These are phyloP conservation scores for Heliconius erato DNA, from an alignment of 2,888 invertebrate genomes.

Conservation along the genomic window DNA sequence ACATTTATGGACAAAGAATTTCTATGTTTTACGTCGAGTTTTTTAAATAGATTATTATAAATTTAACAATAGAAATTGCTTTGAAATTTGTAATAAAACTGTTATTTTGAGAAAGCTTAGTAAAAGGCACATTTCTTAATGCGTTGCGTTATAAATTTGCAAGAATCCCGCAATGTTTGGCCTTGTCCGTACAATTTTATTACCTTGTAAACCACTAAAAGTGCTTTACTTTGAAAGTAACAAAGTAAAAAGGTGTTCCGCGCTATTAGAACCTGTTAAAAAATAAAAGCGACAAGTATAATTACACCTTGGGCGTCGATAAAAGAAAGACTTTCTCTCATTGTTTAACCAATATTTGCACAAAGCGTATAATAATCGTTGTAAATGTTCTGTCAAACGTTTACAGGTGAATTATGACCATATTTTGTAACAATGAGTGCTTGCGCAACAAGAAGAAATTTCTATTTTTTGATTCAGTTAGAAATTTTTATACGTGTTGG, in stretches of 20 bases:
- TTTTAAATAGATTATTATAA: constrained; percentile 76
- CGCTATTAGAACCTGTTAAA: constrained; percentile 72
- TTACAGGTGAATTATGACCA: constrained; percentile 69
- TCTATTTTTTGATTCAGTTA: constrained; percentile 47
- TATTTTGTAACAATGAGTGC: constrained; percentile 54
- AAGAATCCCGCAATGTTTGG: constrained; percentile 82
- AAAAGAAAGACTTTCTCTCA: constrained; percentile 82
- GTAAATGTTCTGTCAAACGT: constrained; percentile 66
- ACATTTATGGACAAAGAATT: constrained; percentile 68
- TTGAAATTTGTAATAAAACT: constrained; percentile 52
- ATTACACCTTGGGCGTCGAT: constrained; percentile 74
- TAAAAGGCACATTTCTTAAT: constrained; percentile 58
- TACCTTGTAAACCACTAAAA: constrained; percentile 82
- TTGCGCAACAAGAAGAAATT: constrained; percentile 38
- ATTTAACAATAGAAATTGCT: constrained; percentile 58
- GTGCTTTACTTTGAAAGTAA: constrained; percentile 73
- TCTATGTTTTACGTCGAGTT: constrained; percentile 61
- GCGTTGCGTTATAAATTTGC: constrained; percentile 62
- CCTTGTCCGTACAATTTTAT: constrained; percentile 80
- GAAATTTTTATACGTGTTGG: constrained; percentile 43
- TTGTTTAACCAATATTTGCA: constrained; percentile 67
- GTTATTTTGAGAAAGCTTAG: constrained; percentile 54
- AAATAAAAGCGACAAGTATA: constrained; percentile 73
- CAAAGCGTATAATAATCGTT: constrained; percentile 70
- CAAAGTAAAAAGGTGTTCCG: constrained; percentile 76